phyloP scores from a whole-genome alignment of 1,140 invertebrate species.

The Cataglyphis hispanica region DNA sequence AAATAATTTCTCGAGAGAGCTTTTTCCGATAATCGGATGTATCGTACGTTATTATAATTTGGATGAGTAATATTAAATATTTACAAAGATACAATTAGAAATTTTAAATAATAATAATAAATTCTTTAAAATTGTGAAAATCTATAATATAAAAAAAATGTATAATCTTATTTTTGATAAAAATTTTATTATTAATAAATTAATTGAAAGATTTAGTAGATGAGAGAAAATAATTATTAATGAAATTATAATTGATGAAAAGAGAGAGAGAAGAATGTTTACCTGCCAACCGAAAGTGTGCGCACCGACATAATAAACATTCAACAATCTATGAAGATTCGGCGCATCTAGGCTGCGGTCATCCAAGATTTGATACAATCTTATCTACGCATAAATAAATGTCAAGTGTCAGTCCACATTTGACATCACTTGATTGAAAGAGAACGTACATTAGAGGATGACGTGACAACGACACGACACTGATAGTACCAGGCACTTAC shows the following conservation, averaged over 20 bases:
- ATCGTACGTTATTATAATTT: neutral
- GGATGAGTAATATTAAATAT: neutral
- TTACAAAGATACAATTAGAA: neutral
- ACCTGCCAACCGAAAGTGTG: conserved; percentile 88
- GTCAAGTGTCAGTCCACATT: neutral
- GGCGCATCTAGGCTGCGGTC: conserved; percentile 82
- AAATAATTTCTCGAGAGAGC: neutral
- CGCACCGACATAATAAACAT: conserved; percentile 86
- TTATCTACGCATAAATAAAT: conserved; percentile 81
- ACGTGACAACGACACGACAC: neutral
- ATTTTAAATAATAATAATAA: no score
- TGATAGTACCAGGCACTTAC: conserved; percentile 62
- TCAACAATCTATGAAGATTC: conserved; percentile 86
- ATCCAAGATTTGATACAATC: conserved; percentile 88
- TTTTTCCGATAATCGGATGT: neutral
- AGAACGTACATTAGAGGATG: neutral
- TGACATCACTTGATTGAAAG: neutral
- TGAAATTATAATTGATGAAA: neutral
- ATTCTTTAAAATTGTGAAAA: neutral
- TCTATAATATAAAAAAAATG: neutral
- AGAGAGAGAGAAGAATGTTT: conserved; percentile 61
- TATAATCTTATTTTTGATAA: neutral
- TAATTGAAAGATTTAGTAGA: no score
- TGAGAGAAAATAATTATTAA: no score
- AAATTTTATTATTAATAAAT: neutral